Conservation (phyloP, 2,888 invertebrate species). For the Xestia rhomboidea region DNA sequence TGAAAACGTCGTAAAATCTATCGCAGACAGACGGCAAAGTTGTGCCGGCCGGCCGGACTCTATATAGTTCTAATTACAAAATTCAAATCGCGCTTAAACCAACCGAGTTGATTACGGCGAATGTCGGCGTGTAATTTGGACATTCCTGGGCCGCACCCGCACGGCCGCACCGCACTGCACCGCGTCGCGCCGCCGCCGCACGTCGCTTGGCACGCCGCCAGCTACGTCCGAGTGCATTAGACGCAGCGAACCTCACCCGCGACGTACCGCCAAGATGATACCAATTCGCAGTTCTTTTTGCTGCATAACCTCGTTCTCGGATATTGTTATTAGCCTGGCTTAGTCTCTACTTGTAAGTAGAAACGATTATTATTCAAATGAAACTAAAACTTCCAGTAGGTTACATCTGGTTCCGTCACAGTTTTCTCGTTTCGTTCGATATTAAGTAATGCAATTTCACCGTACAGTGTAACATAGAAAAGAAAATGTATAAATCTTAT, state of each 20-base stretch:
- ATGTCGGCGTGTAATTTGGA: slow-evolving; percentile 70
- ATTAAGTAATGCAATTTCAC: slow-evolving; percentile 41
- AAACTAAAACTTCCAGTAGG: slow-evolving; percentile 30
- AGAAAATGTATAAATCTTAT: slow-evolving; percentile 32
- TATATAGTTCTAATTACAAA: slow-evolving; percentile 74
- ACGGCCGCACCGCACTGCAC: slow-evolving; percentile 26
- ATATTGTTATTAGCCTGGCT: slow-evolving; percentile 40
- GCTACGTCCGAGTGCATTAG: slow-evolving; percentile 53
- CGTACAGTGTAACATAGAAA: slow-evolving; percentile 19
- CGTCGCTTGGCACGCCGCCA: slow-evolving; percentile 55
- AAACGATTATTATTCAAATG: slow-evolving; percentile 45
- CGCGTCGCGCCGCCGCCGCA: slow-evolving; percentile 9
- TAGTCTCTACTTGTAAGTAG: slow-evolving; percentile 34
- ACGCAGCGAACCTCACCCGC: slow-evolving; percentile 36
- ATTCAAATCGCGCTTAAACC: slow-evolving; percentile 71
- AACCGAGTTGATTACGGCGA: slow-evolving; percentile 73
- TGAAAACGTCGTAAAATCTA: slow-evolving; percentile 68
- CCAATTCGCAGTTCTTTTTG: slow-evolving; percentile 55
- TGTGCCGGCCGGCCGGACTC: slow-evolving; percentile 47
- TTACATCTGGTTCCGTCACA: slow-evolving; percentile 14
- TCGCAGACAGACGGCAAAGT: slow-evolving; percentile 57
- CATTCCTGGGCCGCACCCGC: slow-evolving; percentile 66
- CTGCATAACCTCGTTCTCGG: slow-evolving; percentile 33
- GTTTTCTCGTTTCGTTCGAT: slow-evolving; percentile 22
- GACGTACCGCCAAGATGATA: slow-evolving; percentile 43